Evolutionary conservation across 2,113 vertebrate genomes (phyloP), one percentile per base, ranked within the genome.

Genomic region (Ictidomys tridecemlineatus): DNA sequence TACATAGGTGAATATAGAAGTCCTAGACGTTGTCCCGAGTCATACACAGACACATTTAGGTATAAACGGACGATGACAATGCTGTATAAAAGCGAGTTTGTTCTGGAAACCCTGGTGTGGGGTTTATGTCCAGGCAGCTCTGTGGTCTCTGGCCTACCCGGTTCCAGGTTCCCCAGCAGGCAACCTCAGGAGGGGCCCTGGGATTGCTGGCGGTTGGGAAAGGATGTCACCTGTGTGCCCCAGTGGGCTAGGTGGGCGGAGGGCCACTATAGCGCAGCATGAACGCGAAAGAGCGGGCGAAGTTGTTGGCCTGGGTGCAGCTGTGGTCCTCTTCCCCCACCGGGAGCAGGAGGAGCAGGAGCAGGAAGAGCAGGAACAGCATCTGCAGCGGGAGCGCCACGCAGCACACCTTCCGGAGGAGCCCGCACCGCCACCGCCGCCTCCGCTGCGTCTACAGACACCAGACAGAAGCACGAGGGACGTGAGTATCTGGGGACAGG

Each of bases 231-330:
- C 98, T 93, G 2, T 0, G 30, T 0, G 37, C 24, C 45, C 37
- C 12, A 0, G 39, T 0, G 1, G 63, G 78, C 98, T 99, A 99
- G 32, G 99, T 99, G 69, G 99, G 99, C 0, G 99, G 99, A 0
- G 99, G 99, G 7, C 99, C 98, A 0, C 99, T 34, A 0, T 99
- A 99, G 95, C 98, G 99, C 42, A 99, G 99, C 99, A 99, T 99
- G 97, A 99, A 87, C 95, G 98, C 99, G 98, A 99, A 99, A 94
- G 99, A 99, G 18, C 99, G 98, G 87, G 99, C 99, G 1, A 99
- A 99, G 98, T 99, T 99, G 99, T 99, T 99, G 98, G 99, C 98
- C 84, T 99, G 98, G 0, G 99, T 97, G 98, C 99, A 99, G 98
- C 99, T 99, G 98, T 96, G 98, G n/a, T 91, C 97, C 65, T 99